Percentiles rank a stretch among this genome's conserved stretches.
Conservation (phyloP, 2,888 invertebrate species). For the Agonum fuliginosum region DNA sequence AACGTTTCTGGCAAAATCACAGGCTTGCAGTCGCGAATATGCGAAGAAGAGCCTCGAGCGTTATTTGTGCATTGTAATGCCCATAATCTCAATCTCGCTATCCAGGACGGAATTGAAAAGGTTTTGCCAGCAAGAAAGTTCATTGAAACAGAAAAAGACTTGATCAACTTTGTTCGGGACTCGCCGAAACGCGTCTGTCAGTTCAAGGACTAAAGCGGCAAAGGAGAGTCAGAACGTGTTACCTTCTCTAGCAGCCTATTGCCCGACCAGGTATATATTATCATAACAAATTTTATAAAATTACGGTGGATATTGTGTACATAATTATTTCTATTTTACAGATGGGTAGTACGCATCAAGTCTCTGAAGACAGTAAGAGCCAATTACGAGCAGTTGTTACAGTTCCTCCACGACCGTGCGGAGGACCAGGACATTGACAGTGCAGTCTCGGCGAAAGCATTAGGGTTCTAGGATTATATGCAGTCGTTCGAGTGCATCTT, state of each 20-base stretch:
- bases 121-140: slow-evolving; percentile 52
- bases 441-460: slow-evolving; percentile 59
- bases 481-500: slow-evolving; percentile 55
- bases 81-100: slow-evolving; percentile 62
- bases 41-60: slow-evolving; percentile 61
- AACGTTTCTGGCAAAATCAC: slow-evolving; percentile 62
- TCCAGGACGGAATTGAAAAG: slow-evolving; percentile 61
- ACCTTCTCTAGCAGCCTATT: slow-evolving; percentile 44
- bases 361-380: slow-evolving; percentile 57
- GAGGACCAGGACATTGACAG: slow-evolving; percentile 54
- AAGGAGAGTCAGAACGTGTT: slow-evolving; percentile 20
- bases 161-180: slow-evolving; percentile 50
- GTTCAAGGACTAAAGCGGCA: slow-evolving; percentile 43
- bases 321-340: slow-evolving; percentile 32
- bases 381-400: slow-evolving; percentile 53
- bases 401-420: slow-evolving; percentile 54
- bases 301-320: neutral
- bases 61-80: slow-evolving; percentile 63
- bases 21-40: slow-evolving; percentile 63
- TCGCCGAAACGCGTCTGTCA: slow-evolving; percentile 31
- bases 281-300: too few species aligned
- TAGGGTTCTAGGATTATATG: slow-evolving; percentile 54
- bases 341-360: slow-evolving; percentile 60
- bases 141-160: slow-evolving; percentile 7
- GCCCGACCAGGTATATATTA: slow-evolving; percentile 42